Evolutionary conservation across 1,140 invertebrate species (phyloP).

Genomic region (Elysia chlorotica): DNA sequence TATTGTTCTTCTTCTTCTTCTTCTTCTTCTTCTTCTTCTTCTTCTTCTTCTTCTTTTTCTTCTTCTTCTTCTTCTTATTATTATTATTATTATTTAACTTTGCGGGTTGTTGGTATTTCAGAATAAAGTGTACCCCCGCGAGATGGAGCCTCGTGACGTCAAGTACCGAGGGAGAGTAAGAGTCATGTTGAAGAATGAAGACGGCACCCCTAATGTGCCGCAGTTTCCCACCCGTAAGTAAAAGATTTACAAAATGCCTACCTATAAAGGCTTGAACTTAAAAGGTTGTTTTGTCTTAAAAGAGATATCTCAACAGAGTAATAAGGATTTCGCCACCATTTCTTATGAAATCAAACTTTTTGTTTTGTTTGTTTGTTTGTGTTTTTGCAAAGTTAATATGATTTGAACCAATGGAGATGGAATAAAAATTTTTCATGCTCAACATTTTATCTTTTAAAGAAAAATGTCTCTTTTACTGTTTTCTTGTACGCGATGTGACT

Average conservation of each 20-base stretch:
- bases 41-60: neutral
- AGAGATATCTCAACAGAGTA: neutral
- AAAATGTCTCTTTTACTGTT: too few species aligned
- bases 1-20: too few species aligned
- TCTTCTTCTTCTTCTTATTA: neutral
- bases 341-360: neutral
- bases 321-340: constrained; percentile 1
- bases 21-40: neutral
- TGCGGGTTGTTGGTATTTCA: constrained; percentile 24
- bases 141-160: constrained; percentile 83
- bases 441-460: too few species aligned
- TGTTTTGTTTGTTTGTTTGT: neutral
- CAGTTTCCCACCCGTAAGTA: constrained; percentile 76
- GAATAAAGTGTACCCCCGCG: constrained; percentile 92
- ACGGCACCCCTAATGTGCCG: constrained; percentile 77
- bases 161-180: constrained; percentile 83
- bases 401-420: neutral
- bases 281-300: constrained; percentile 1
- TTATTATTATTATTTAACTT: neutral
- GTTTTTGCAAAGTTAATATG: neutral
- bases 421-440: neutral
- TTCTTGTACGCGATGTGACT: too few species aligned
- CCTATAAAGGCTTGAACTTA: too few species aligned
- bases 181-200: constrained; percentile 90
- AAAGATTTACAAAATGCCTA: too few species aligned